A percentile compares a stretch with the other conserved stretches of the same genome.
These are phyloP conservation scores for Cydia amplana DNA, from an alignment of 1,140 invertebrate genomes.

Conservation along the genomic window DNA sequence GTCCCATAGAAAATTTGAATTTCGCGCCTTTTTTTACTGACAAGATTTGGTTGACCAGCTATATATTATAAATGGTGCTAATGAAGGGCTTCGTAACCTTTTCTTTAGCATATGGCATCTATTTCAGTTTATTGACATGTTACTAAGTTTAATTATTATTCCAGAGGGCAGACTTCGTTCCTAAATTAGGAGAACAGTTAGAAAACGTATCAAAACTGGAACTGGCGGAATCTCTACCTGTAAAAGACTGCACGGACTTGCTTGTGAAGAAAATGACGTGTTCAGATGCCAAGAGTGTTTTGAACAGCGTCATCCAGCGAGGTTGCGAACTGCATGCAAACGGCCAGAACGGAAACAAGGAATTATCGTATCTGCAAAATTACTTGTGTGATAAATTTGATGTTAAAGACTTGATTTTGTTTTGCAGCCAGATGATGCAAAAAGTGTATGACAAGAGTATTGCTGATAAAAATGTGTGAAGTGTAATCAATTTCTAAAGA, in stretches of 20 bases:
- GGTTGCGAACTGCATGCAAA: slow-evolving; percentile 31
- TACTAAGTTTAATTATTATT: slow-evolving; percentile 39
- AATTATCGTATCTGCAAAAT: slow-evolving; percentile 49
- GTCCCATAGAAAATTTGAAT: too few relatives aligned
- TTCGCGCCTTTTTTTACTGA: too few relatives aligned
- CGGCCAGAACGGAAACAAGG: slow-evolving; percentile 30
- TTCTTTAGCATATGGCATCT: too few relatives aligned
- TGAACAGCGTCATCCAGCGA: slow-evolving; percentile 49
- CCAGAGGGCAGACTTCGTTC: slow-evolving; percentile 60
- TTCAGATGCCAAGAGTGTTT: slow-evolving; percentile 38
- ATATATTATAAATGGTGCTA: too few relatives aligned
- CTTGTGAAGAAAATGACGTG: slow-evolving; percentile 47
- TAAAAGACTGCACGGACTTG: slow-evolving; percentile 43
- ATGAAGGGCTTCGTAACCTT: too few relatives aligned
- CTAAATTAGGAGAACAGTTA: slow-evolving; percentile 44
- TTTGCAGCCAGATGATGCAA: slow-evolving; percentile 63
- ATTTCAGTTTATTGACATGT: slow-evolving; percentile 2
- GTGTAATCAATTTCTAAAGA: background rate
- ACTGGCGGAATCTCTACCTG: slow-evolving; percentile 49
- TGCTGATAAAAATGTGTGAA: slow-evolving; percentile 10
- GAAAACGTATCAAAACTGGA: slow-evolving; percentile 47
- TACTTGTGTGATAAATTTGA: slow-evolving; percentile 53
- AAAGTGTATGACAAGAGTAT: slow-evolving; percentile 49
- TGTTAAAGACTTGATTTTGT: slow-evolving; percentile 55
- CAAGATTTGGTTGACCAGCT: too few relatives aligned